Conservation (phyloP, 2,888 invertebrate species). For the Aleiodes alternator region DNA sequence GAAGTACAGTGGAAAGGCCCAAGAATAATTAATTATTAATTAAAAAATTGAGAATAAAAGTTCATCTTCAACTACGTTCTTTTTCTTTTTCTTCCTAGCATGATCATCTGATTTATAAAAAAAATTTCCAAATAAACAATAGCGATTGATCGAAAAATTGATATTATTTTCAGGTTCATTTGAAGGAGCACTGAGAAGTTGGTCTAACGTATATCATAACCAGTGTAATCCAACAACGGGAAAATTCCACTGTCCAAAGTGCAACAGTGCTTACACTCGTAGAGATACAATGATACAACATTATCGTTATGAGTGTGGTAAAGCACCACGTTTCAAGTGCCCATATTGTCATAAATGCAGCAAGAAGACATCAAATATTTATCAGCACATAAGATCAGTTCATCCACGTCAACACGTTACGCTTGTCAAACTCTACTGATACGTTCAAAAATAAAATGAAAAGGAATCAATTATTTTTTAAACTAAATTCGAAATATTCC, state of each 20-base stretch:
- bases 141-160: not conserved
- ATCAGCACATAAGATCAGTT: slow-evolving; percentile 69
- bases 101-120: not conserved
- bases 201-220: not conserved
- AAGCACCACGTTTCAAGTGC: slow-evolving; percentile 72
- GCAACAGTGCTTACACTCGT: slow-evolving; percentile 72
- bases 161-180: slow-evolving; percentile 31
- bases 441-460: not conserved
- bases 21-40: too few relatives aligned
- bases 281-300: slow-evolving; percentile 73
- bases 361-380: slow-evolving; percentile 70
- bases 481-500: not conserved
- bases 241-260: slow-evolving; percentile 70
- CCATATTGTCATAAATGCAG: slow-evolving; percentile 69
- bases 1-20: too few relatives aligned
- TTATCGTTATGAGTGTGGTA: slow-evolving; percentile 73
- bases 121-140: not conserved
- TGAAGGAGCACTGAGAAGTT: not conserved
- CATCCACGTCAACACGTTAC: slow-evolving; percentile 67
- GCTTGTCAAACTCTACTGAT: slow-evolving; percentile 68
- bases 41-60: not conserved
- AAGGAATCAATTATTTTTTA: not conserved
- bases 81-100: slow-evolving; percentile 9
- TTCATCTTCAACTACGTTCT: not conserved
- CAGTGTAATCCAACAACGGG: slow-evolving; percentile 24